Evolutionary conservation across 1,140 invertebrate genomes (phyloP), one percentile per base, ranked within the genome.

Genomic region (Eufriesea mexicana): DNA sequence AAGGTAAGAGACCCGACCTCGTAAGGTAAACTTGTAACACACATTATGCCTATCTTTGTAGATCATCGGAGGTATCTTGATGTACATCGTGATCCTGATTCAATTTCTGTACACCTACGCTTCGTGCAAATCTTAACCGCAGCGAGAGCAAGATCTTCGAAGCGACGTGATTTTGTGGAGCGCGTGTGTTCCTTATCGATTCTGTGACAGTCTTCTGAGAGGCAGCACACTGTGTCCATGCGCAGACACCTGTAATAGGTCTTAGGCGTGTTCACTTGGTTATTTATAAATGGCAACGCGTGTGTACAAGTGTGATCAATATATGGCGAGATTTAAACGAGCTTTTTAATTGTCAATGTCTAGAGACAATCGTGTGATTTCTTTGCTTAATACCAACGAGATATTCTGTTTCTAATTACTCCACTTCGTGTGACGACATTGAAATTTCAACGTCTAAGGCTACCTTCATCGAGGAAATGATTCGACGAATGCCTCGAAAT

Each of bases 51-150:
- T 47, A 9, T 55, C 1, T 71, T 90, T 86, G 23, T 28, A 92
- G 92, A 86, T 92, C 45, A 42, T 88, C 23, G 89, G 90, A 8
- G 86, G 88, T 20, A 83, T 92, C 42, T 72, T 86, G 6, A 90
- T 90, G 12, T 92, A 92, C 77, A 70, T 91, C n/a, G 72, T 92
- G 12, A 91, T 92, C 18, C 68, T 92, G 45, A 86, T 92, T 45
- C 91, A 92, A 81, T 92, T 92, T 61, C 47, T 91, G 20, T 2
- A 76, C 16, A 67, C 51, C 10, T 4, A 42, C 12, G 2, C 57
- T 2, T 1, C 18, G 0, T 75, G 72, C 7, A 2, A 0, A 28
- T 0, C 0, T 16, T 18, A 23, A 0, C 2, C 23, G 0, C 2
- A 45, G 42, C 0, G 28, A n/a, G 10, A 28, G 25, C 14, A 5